Percentiles rank a stretch among this genome's conserved stretches.
Evolutionary conservation across 2,113 vertebrate genomes (phyloP).

Genomic region (Pampusana beccarii): DNA sequence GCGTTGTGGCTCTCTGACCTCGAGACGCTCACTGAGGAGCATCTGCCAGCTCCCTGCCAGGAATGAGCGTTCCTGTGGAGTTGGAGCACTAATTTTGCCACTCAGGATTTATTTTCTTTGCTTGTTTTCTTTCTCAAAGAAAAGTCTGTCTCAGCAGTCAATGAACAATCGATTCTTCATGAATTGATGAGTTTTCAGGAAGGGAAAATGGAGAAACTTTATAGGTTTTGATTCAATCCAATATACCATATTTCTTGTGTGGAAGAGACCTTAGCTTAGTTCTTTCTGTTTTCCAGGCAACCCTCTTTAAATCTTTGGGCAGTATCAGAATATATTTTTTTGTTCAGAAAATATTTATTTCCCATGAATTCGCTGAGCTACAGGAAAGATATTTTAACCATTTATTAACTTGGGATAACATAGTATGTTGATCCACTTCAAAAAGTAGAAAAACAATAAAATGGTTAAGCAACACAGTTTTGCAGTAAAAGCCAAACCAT

Average conservation of each 20-base stretch:
- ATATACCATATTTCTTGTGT: background rate
- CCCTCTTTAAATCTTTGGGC: background rate
- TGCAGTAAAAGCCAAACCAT: background rate
- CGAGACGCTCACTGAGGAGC: background rate
- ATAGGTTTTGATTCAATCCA: background rate
- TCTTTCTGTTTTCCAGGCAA: background rate
- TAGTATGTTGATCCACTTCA: background rate
- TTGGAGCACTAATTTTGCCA: rapidly evolving
- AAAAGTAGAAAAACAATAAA: background rate
- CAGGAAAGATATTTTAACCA: background rate
- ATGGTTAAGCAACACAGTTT: background rate
- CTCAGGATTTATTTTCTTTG: background rate
- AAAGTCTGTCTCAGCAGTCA: background rate
- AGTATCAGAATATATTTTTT: background rate
- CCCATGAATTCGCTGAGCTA: background rate
- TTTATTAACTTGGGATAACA: background rate
- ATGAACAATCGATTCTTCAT: background rate
- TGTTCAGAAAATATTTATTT: background rate
- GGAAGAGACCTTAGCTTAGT: background rate
- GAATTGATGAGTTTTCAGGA: background rate
- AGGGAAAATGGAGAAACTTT: background rate
- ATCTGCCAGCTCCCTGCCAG: background rate
- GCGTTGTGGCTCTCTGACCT: background rate
- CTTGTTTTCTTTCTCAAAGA: background rate
- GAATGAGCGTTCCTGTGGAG: background rate